Evolutionary conservation across 1,140 invertebrate species (phyloP), one percentile per base, ranked within the genome.

Genomic region (Drosophila erecta): DNA sequence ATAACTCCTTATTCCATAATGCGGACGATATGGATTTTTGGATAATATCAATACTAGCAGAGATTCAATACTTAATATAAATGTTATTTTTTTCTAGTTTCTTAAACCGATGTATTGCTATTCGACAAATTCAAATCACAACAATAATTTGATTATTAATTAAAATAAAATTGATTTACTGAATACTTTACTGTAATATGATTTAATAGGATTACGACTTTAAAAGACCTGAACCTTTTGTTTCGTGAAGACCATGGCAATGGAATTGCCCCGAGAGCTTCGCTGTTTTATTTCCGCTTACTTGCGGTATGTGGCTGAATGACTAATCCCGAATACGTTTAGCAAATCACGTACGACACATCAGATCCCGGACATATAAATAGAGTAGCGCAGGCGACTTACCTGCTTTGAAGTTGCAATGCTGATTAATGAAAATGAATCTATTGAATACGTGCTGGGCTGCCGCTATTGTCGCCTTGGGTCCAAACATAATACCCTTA

Each of bases 361-460:
- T 56, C 58, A 44, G 61, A n/a, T 4, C 10, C 2, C 20, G 24
- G 37, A 60, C 33, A 64, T 37, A 76, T 49, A 80, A 50, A 60
- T 17, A 20, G 49, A 43, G 37, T 15, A 44, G 11, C 64, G 27
- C 55, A 66, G 55, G 50, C 47, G 49, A 56, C 37, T 50, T 74
- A 69, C 71, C 62, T 74, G 43, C 62, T 70, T 43, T 55, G 22
- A 71, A 79, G 80, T 74, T 76, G 70, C 83, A 81, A 67, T 58
- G 64, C 80, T 87, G 84, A 87, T 87, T 87, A 87, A 87, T 87
- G 84, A 76, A 75, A 66, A 78, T 47, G 55, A 71, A 78, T 78
- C 66, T 65, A 77, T 78, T 78, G 66, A 71, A 78, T 56, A 77
- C 74, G 76, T 78, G 75, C 54, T 27, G 20, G 51, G 53, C 24